Base-by-base conservation (phyloP, 1,140 invertebrate species). In the Brachionus paranguensis region DNA sequence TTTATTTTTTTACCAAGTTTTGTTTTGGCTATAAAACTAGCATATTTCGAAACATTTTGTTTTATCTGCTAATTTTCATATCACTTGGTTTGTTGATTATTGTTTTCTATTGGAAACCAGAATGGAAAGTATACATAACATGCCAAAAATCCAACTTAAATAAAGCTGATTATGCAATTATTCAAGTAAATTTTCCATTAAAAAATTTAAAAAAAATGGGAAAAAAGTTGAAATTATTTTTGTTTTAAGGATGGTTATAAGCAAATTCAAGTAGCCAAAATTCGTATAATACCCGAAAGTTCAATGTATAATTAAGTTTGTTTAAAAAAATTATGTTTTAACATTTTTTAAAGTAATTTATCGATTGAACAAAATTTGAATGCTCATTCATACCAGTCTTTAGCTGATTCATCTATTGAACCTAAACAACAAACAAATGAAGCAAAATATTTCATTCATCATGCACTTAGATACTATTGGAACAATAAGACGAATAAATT, bases 71-170 rank as follows among this genome's bases (percentile, higher is more conserved):
- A 5, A 93, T 93, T 78, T 85, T 93, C 2, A 68, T 94, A 10
- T 93, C 93, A 10, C 89, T 91, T 17, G 95, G 95, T 33, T 87
- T 94, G 7, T 89, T 96, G 6, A 91, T 94, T 37, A 90, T 97
- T 43, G 87, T 96, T 50, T 93, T 95, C 88, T 93, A 96, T 88
- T 97, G 95, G 95, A 93, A 92, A 88, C 94, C 95, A 0, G 92
- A 92, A 74, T 92, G 93, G 89, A 91, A 93, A 86, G 90, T 96
- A 20, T 92, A 93, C 83, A 91, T 92, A 1, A 95, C 94, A 1
- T 93, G 94, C 86, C 88, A 88, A 27, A 90, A 90, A 85, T 95
- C 94, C 86, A 87, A 91, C 47, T 90, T 96, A 41, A 90, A 91
- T 60, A 86, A 90, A n/a, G 95, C 95, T 0, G 92, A 93, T 24